A percentile compares a stretch with the other conserved stretches of the same genome.
These are phyloP conservation scores for Parapsyche elsis DNA, from an alignment of 1,140 invertebrate genomes.

Conservation along the genomic window DNA sequence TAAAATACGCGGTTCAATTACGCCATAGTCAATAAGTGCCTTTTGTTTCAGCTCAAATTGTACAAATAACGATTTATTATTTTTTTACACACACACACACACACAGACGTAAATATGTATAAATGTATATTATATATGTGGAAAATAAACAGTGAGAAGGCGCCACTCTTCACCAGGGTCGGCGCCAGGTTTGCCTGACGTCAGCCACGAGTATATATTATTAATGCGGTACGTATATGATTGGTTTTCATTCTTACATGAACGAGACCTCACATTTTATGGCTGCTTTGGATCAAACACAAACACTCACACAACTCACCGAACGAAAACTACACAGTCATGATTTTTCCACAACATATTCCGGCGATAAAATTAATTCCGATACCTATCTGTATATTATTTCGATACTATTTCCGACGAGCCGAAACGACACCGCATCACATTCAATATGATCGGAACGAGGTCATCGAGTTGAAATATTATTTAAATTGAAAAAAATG, in stretches of 20 bases:
- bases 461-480: too few relatives aligned
- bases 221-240: conserved; percentile 19
- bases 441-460: background rate
- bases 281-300: conserved; percentile 32
- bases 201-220: conserved; percentile 9
- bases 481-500: background rate
- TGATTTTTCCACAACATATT: background rate
- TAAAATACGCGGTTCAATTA: background rate
- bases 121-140: background rate
- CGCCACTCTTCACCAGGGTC: conserved; percentile 13
- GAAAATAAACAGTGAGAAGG: conserved; percentile 3
- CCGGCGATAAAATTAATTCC: conserved; percentile 14
- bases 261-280: conserved; percentile 28
- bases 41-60: background rate
- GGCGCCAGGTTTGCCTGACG: conserved; percentile 28
- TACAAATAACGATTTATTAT: background rate
- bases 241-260: conserved; percentile 36
- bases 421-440: background rate
- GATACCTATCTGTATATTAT: conserved; percentile 1
- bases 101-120: background rate
- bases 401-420: background rate
- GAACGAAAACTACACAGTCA: background rate
- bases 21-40: background rate
- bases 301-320: background rate
- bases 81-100: background rate